Conservation (phyloP, 1,140 invertebrate genomes). For the Armadillidium nasatum region DNA sequence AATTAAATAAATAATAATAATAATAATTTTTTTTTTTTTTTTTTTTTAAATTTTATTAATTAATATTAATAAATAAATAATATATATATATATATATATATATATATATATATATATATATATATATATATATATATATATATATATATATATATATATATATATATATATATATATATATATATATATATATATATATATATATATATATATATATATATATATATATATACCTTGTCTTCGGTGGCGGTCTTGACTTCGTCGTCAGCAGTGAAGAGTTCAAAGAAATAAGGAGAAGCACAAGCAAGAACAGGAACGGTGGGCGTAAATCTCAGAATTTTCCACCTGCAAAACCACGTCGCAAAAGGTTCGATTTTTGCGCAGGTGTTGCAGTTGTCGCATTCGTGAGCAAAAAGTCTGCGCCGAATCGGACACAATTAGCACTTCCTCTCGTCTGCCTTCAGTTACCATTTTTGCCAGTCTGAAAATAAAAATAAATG, state of each 20-base stretch:
- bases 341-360: conserved; percentile 70
- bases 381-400: conserved; percentile 61
- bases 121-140: conserved; percentile 19
- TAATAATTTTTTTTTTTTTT: no score
- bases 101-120: conserved; percentile 22
- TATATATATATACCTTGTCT: conserved; percentile 30
- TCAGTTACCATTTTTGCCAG: neutral
- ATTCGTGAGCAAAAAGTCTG: conserved; percentile 32
- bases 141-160: conserved; percentile 22
- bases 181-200: conserved; percentile 1
- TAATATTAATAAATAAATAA: no score
- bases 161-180: conserved; percentile 14
- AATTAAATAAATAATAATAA: no score
- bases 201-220: neutral
- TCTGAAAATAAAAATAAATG: no score
- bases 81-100: no score
- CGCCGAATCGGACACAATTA: conserved; percentile 35
- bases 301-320: conserved; percentile 70
- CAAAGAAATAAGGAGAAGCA: conserved; percentile 69
- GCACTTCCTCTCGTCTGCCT: neutral
- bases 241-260: conserved; percentile 46
- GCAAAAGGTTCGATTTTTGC: conserved; percentile 71
- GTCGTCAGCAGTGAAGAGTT: conserved; percentile 64
- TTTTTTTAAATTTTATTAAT: no score
- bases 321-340: conserved; percentile 67